A percentile compares a stretch with the other conserved stretches of the same genome.
Evolutionary conservation across 2,888 invertebrate genomes (phyloP).

Genomic region (Drosophila mercatorum): DNA sequence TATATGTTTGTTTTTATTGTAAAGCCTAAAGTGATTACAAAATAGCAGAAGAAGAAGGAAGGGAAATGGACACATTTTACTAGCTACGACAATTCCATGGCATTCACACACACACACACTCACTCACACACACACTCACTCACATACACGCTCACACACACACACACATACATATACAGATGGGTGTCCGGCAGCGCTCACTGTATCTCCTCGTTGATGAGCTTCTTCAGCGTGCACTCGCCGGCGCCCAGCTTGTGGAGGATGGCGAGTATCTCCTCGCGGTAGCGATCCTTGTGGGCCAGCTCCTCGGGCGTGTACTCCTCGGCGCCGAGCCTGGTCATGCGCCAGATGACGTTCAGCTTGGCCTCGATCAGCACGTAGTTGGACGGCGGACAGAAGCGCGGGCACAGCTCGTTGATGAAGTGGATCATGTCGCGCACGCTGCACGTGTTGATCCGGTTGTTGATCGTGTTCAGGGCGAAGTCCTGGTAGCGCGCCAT

Average conservation of each 20-base stretch:
- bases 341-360: conserved; percentile 84
- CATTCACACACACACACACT: conserved; percentile 13
- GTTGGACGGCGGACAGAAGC: conserved; percentile 83
- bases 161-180: conserved; percentile 10
- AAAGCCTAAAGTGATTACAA: conserved; percentile 51
- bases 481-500: conserved; percentile 84
- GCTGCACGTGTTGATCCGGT: conserved; percentile 81
- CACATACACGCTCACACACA: conserved; percentile 9
- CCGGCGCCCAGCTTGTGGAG: conserved; percentile 83
- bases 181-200: conserved; percentile 34
- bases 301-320: conserved; percentile 80
- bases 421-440: conserved; percentile 83
- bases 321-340: conserved; percentile 75
- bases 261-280: conserved; percentile 82
- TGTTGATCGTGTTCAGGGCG: conserved; percentile 82
- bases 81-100: conserved; percentile 28
- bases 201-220: conserved; percentile 82
- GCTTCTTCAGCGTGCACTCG: conserved; percentile 83
- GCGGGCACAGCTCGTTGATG: conserved; percentile 82
- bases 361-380: conserved; percentile 84
- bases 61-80: conserved; percentile 22
- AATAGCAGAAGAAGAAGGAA: conserved; percentile 27
- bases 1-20: conserved; percentile 46
- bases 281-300: conserved; percentile 81
- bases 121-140: conserved; percentile 12